phyloP scores from a whole-genome alignment of 2,113 vertebrate species.

The Trematomus loennbergii region DNA sequence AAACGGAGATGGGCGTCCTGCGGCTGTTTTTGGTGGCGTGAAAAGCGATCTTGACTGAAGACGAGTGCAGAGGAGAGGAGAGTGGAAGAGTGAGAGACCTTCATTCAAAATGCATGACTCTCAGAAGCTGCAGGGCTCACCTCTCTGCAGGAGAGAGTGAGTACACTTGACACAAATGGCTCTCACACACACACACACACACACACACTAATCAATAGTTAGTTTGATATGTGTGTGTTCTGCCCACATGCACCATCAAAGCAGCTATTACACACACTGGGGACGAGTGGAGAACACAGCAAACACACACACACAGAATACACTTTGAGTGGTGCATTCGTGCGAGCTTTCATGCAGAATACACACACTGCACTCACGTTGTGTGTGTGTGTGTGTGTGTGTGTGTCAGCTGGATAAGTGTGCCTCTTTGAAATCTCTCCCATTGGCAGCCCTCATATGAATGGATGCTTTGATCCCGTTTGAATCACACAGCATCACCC shows the following conservation, averaged over 20 bases:
- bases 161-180: slow-evolving; percentile 16
- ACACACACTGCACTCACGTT: neutral
- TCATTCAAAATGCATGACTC: slow-evolving; percentile 64
- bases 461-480: slow-evolving; percentile 72
- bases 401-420: slow-evolving; percentile 8
- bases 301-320: neutral
- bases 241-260: neutral
- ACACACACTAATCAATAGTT: neutral
- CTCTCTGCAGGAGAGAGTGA: slow-evolving; percentile 29
- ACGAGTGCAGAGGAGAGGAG: slow-evolving; percentile 16
- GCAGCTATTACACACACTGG: neutral
- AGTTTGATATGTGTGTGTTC: neutral
- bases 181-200: neutral
- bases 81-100: slow-evolving; percentile 19
- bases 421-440: slow-evolving; percentile 57
- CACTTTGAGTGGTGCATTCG: neutral
- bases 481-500: slow-evolving; percentile 57
- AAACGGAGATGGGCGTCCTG: slow-evolving; percentile 49
- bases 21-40: slow-evolving; percentile 51
- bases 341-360: slow-evolving; percentile 1
- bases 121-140: slow-evolving; percentile 29
- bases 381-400: slow-evolving; percentile 17
- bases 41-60: slow-evolving; percentile 47
- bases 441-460: slow-evolving; percentile 54
- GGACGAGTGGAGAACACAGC: neutral